phyloP scores from a whole-genome alignment of 1,140 invertebrate species.

The Dreissena polymorpha region DNA sequence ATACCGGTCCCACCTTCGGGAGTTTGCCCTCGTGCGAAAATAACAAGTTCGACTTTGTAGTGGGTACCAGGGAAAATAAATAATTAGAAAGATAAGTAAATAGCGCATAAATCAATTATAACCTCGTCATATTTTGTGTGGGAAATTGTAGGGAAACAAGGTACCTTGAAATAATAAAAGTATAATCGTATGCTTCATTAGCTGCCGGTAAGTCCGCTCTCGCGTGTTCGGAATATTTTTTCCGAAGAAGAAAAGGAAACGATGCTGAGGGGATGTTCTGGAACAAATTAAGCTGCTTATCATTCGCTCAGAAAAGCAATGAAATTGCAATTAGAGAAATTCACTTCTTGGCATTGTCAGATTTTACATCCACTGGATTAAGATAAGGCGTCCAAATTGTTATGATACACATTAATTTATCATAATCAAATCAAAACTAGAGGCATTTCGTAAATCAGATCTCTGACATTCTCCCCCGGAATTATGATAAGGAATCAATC shows the following conservation, averaged over 20 bases:
- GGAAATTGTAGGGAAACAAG: neutral
- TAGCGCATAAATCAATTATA: conserved; percentile 4
- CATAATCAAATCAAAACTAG: conserved; percentile 48
- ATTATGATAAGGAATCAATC: conserved; percentile 40
- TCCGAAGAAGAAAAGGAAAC: too few relatives aligned
- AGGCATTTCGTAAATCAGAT: conserved; percentile 17
- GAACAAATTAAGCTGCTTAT: too few relatives aligned
- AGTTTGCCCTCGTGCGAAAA: neutral
- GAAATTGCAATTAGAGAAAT: neutral
- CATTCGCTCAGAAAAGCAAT: neutral
- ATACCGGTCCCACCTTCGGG: neutral
- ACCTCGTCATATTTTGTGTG: neutral
- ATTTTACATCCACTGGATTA: conserved; percentile 25
- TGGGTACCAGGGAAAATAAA: neutral
- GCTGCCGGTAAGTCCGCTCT: too few relatives aligned
- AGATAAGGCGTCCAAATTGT: neutral
- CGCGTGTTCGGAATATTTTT: too few relatives aligned
- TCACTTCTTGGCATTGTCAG: conserved; percentile 18
- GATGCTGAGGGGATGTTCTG: too few relatives aligned
- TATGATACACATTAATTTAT: conserved; percentile 43
- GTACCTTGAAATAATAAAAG: too few relatives aligned
- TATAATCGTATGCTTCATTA: too few relatives aligned
- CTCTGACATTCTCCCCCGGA: conserved; percentile 12
- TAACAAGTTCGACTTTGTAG: neutral
- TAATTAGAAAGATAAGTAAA: conserved; percentile 13